A percentile compares a stretch with the other conserved stretches of the same genome.
These are phyloP conservation scores for Syngnathus rostellatus DNA, from an alignment of 2,797 vertebrate species.

Conservation along the genomic window DNA sequence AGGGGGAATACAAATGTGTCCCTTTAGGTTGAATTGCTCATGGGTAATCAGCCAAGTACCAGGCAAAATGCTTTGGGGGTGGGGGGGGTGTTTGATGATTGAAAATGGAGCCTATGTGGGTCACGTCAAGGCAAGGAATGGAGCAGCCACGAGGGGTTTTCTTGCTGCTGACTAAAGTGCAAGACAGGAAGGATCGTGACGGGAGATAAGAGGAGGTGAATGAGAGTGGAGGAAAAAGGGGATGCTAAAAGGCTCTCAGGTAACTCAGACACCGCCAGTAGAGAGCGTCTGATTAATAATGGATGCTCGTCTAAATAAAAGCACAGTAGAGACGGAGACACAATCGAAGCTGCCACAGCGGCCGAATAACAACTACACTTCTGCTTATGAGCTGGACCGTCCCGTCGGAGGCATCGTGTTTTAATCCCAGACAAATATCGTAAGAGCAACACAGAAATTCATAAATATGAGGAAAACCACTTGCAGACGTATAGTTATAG, in stretches of 20 bases:
- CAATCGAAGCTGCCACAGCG: conserved; percentile 23
- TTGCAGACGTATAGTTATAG: background rate
- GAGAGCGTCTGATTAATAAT: conserved; percentile 66
- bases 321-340: conserved; percentile 35
- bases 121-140: conserved; percentile 5
- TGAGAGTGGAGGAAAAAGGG: conserved; percentile 25
- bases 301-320: conserved; percentile 69
- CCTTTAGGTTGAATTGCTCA: conserved; percentile 5
- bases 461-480: background rate
- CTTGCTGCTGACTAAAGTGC: conserved; percentile 6
- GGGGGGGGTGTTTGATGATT: no score
- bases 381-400: conserved; percentile 12
- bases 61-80: background rate
- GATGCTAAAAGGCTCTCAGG: conserved; percentile 48
- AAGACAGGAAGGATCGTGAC: conserved; percentile 25
- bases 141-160: background rate
- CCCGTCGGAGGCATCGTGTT: background rate
- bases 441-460: background rate
- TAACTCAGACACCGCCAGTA: conserved; percentile 48
- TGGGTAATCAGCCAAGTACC: background rate
- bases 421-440: background rate
- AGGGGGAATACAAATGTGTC: background rate
- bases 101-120: conserved; percentile 1
- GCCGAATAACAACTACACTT: conserved; percentile 19
- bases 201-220: conserved; percentile 22